phyloP scores from a whole-genome alignment of 1,140 invertebrate species.

The Drosophila aff. region DNA sequence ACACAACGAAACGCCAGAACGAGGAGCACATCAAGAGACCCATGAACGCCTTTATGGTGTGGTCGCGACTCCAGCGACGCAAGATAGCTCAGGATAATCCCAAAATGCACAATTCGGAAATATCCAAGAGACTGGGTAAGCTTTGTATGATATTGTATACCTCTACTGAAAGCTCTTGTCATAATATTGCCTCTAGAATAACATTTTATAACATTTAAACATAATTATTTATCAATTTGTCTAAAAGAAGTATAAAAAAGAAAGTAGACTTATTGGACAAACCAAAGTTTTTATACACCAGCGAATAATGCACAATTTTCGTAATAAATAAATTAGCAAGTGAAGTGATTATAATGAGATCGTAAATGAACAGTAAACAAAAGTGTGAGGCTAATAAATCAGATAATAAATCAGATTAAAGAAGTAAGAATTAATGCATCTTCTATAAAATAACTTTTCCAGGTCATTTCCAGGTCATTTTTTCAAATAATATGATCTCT shows the following conservation, averaged over 20 bases:
- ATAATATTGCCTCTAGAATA: background rate
- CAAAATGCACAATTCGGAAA: conserved; percentile 99
- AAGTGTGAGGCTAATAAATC: background rate
- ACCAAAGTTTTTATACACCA: background rate
- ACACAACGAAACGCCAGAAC: conserved; percentile 82
- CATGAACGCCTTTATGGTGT: conserved; percentile 94
- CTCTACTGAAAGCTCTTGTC: background rate
- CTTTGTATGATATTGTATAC: background rate
- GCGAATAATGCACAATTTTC: background rate
- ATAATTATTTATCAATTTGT: background rate
- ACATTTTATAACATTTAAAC: background rate
- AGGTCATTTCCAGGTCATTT: too few relatives aligned
- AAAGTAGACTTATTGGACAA: background rate
- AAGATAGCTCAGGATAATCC: conserved; percentile 99
- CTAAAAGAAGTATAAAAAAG: background rate
- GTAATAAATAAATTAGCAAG: too few relatives aligned
- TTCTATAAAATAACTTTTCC: too few relatives aligned
- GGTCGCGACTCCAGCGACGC: conserved; percentile 93
- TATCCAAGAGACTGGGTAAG: conserved; percentile 96
- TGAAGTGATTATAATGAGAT: background rate
- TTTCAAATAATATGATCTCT: background rate
- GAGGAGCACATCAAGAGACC: conserved; percentile 90
- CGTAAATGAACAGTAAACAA: background rate
- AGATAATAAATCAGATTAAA: too few relatives aligned
- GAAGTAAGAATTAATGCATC: too few relatives aligned